Evolutionary conservation across 1,140 invertebrate species (phyloP).

Genomic region (Solenopsis invicta): DNA sequence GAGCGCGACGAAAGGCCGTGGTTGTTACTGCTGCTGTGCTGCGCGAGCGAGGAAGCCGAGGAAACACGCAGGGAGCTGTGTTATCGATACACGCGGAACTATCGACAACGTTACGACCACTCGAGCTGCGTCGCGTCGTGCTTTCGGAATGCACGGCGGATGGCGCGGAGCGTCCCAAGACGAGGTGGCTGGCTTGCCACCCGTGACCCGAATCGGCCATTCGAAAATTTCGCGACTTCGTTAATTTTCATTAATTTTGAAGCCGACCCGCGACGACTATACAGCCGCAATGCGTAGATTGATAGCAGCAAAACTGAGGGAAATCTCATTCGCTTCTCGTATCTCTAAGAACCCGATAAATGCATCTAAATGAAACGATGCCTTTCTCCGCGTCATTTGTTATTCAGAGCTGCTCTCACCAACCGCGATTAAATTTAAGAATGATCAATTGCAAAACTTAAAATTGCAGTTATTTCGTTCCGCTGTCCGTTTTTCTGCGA

Average conservation of each 20-base stretch:
- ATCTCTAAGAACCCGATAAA: not conserved
- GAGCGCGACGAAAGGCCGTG: not conserved
- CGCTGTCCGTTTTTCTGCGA: too few relatives aligned
- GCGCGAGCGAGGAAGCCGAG: not conserved
- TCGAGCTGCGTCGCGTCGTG: not conserved
- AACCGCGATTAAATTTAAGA: too few relatives aligned
- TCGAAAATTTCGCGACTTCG: not conserved
- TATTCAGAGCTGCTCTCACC: too few relatives aligned
- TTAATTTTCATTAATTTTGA: not conserved
- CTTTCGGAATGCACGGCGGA: not conserved
- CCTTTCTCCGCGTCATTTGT: not conserved
- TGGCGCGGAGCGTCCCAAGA: conserved; percentile 41
- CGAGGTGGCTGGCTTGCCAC: too few relatives aligned
- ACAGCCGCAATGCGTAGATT: too few relatives aligned
- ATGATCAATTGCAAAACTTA: too few relatives aligned
- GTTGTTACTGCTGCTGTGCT: too few relatives aligned
- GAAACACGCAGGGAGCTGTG: conserved; percentile 25
- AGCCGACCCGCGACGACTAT: not conserved
- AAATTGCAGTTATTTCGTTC: too few relatives aligned
- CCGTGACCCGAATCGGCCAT: not conserved
- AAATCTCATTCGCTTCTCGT: not conserved
- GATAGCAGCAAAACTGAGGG: not conserved
- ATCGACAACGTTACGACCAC: not conserved
- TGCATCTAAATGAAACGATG: not conserved
- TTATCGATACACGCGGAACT: conserved; percentile 54